Evolutionary conservation across 2,888 invertebrate species (phyloP).

Genomic region (Tenthredo distinguenda): DNA sequence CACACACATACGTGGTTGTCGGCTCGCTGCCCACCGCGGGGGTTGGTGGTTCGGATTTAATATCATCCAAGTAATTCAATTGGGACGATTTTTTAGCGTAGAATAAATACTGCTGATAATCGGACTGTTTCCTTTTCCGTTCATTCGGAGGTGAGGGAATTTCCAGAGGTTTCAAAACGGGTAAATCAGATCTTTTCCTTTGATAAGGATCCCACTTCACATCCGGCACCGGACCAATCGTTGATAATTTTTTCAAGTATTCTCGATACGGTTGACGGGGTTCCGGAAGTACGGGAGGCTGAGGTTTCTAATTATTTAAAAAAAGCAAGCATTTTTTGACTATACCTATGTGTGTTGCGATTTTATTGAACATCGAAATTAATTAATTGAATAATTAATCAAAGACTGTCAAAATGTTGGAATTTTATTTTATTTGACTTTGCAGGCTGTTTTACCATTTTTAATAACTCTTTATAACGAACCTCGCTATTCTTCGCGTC

Average conservation of each 20-base stretch:
- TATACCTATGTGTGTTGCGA: background rate
- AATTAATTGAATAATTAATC: background rate
- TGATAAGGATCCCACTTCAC: constrained; percentile 51
- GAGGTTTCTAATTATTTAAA: background rate
- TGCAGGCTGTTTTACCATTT: background rate
- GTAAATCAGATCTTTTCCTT: constrained; percentile 49
- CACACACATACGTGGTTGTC: constrained; percentile 47
- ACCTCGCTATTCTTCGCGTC: constrained; percentile 43
- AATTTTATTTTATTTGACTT: background rate
- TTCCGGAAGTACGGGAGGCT: background rate
- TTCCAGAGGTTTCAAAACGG: constrained; percentile 42
- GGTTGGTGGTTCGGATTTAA: constrained; percentile 49
- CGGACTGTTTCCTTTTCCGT: constrained; percentile 49
- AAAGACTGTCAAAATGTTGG: background rate
- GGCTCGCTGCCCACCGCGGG: constrained; percentile 30
- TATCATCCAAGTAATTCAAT: constrained; percentile 29
- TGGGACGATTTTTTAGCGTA: constrained; percentile 49
- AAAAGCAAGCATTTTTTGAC: background rate
- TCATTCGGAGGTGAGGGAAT: constrained; percentile 50
- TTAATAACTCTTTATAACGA: background rate
- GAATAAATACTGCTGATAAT: constrained; percentile 52
- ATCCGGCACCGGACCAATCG: constrained; percentile 50
- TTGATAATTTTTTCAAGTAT: constrained; percentile 51
- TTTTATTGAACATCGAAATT: background rate
- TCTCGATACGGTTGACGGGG: constrained; percentile 46